A percentile compares a stretch with the other conserved stretches of the same genome.
Conservation (phyloP, 2,113 vertebrate species). For the Crotalus viridis region DNA sequence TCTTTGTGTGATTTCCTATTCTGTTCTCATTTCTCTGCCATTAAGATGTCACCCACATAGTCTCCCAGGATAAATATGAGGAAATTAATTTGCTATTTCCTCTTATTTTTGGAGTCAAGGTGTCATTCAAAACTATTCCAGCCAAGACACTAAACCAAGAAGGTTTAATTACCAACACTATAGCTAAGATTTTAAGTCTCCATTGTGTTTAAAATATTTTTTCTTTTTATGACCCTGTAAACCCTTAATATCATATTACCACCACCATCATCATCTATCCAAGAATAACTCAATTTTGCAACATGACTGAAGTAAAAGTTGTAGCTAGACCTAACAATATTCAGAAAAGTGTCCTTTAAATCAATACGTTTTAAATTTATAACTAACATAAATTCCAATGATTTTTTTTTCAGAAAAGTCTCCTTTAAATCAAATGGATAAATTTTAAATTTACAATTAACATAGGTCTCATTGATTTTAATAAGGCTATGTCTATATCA, state of each 20-base stretch:
- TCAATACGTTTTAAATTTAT: not conserved
- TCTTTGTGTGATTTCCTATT: not conserved
- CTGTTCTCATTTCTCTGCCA: slow-evolving; percentile 16
- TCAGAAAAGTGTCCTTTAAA: not conserved
- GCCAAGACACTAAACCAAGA: not conserved
- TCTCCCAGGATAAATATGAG: slow-evolving; percentile 3
- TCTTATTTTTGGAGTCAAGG: not conserved
- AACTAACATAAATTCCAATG: not conserved
- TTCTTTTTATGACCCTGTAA: not conserved
- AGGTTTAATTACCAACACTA: not conserved
- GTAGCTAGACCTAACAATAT: not conserved
- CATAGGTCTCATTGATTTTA: not conserved
- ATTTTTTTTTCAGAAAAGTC: not conserved
- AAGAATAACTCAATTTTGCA: not conserved
- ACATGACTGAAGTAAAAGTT: not conserved
- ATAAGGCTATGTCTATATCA: not conserved
- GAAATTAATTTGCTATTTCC: slow-evolving; percentile 31
- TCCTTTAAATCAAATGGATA: not conserved
- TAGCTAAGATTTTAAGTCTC: not conserved
- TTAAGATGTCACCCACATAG: slow-evolving; percentile 23
- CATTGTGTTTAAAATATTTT: not conserved
- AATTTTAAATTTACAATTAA: not conserved
- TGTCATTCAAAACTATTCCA: slow-evolving; percentile 2
- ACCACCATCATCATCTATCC: not conserved
- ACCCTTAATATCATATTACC: not conserved